Percentiles rank a stretch among this genome's conserved stretches.
Conservation (phyloP, 2,888 invertebrate genomes). For the Ferdinandea cuprea region DNA sequence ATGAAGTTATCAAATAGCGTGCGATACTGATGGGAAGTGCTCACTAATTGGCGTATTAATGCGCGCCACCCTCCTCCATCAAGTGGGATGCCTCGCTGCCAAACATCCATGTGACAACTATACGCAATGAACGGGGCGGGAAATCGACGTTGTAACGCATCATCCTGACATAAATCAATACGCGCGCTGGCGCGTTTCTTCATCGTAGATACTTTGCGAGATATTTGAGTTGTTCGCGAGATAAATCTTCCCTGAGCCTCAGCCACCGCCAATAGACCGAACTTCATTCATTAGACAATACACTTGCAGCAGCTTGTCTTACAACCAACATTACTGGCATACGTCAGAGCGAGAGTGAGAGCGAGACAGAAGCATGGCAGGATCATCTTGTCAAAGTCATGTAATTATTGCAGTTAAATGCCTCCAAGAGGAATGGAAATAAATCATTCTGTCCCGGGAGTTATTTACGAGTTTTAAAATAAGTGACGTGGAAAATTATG, state of each 20-base stretch:
- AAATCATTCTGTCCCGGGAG: conserved; percentile 75
- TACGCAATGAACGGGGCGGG: conserved; percentile 32
- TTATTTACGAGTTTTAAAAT: conserved; percentile 78
- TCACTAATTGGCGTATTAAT: conserved; percentile 75
- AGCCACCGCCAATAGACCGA: conserved; percentile 28
- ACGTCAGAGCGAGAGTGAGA: conserved; percentile 15
- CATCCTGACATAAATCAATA: conserved; percentile 68
- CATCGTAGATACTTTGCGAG: conserved; percentile 29
- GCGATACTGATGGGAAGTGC: conserved; percentile 69
- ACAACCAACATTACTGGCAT: conserved; percentile 13
- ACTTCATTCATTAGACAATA: conserved; percentile 72
- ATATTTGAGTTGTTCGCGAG: conserved; percentile 42
- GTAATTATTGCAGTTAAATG: conserved; percentile 75
- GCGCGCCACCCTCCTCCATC: conserved; percentile 61
- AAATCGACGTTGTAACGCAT: conserved; percentile 63
- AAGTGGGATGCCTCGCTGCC: conserved; percentile 50
- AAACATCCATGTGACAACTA: conserved; percentile 68
- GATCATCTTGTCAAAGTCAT: conserved; percentile 75
- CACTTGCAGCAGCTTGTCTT: conserved; percentile 8
- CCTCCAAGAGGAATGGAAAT: conserved; percentile 73
- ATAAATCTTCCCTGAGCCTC: conserved; percentile 59
- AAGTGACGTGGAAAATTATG: conserved; percentile 81
- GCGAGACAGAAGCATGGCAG: conserved; percentile 62
- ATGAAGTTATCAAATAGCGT: conserved; percentile 72
- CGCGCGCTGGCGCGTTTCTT: conserved; percentile 18